phyloP scores from a whole-genome alignment of 2,888 invertebrate species.

The Stomorhina lunata region DNA sequence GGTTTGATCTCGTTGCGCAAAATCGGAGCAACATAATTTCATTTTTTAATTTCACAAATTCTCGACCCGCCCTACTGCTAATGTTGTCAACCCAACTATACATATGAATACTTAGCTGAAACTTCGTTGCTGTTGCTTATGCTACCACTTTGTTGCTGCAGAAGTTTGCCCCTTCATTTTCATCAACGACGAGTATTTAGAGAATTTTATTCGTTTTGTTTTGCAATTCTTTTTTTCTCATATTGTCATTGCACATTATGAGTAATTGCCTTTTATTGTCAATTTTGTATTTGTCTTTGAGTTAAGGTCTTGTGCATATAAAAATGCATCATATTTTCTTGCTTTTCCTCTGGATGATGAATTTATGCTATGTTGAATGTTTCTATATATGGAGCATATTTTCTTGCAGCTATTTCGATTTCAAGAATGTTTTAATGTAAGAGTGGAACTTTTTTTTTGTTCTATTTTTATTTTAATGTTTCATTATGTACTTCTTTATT shows the following conservation, averaged over 20 bases:
- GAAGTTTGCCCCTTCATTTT: constrained; percentile 19
- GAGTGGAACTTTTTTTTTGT: constrained; percentile 6
- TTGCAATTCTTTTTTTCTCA: background rate
- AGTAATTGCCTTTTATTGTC: constrained; percentile 64
- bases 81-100: constrained; percentile 56
- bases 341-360: background rate
- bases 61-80: no score
- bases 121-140: constrained; percentile 35
- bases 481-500: constrained; percentile 38
- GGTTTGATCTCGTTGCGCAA: no score
- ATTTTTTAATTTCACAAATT: no score
- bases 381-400: constrained; percentile 49
- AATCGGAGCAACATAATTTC: no score
- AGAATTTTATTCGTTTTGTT: constrained; percentile 10
- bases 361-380: constrained; percentile 23
- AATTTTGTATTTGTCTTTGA: background rate
- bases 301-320: background rate
- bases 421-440: background rate
- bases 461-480: constrained; percentile 39
- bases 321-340: constrained; percentile 6
- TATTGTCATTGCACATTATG: constrained; percentile 54
- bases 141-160: background rate
- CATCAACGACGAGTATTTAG: constrained; percentile 18
- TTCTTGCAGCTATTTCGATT: constrained; percentile 6
- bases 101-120: constrained; percentile 49